These are phyloP conservation scores for Steatocranus sp. DNA, from an alignment of 2,797 vertebrate genomes.

Conservation along the genomic window DNA sequence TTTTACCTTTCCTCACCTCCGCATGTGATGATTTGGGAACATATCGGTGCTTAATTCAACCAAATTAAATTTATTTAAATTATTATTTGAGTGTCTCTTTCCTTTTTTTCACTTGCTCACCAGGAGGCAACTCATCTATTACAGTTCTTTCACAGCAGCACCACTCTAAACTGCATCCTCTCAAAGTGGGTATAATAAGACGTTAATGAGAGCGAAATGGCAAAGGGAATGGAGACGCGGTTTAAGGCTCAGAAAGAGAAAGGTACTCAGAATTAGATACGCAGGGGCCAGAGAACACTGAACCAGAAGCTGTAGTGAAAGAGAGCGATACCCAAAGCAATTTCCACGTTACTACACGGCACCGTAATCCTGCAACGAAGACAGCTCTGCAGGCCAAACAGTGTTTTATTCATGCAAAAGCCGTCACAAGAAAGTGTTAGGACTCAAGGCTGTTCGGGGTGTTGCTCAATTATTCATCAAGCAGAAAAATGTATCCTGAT, in stretches of 20 bases:
- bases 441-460: constrained; percentile 75
- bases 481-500: constrained; percentile 79
- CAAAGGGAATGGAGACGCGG: neutral
- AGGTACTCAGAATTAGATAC: constrained; percentile 17
- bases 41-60: neutral
- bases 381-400: constrained; percentile 61
- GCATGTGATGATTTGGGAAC: neutral
- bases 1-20: neutral
- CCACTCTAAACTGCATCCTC: neutral
- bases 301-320: constrained; percentile 10
- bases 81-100: neutral
- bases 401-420: constrained; percentile 78
- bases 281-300: constrained; percentile 8
- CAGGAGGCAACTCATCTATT: constrained; percentile 12
- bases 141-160: neutral
- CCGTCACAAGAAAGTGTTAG: constrained; percentile 56
- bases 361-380: constrained; percentile 46
- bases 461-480: constrained; percentile 82
- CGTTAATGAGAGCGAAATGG: constrained; percentile 29
- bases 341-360: constrained; percentile 51
- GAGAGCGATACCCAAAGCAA: constrained; percentile 40
- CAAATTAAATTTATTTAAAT: neutral
- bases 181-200: constrained; percentile 13
- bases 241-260: neutral
- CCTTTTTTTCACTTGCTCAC: neutral